Evolutionary conservation across 2,797 vertebrate species (phyloP).

Genomic region (Silurus aristotelis): DNA sequence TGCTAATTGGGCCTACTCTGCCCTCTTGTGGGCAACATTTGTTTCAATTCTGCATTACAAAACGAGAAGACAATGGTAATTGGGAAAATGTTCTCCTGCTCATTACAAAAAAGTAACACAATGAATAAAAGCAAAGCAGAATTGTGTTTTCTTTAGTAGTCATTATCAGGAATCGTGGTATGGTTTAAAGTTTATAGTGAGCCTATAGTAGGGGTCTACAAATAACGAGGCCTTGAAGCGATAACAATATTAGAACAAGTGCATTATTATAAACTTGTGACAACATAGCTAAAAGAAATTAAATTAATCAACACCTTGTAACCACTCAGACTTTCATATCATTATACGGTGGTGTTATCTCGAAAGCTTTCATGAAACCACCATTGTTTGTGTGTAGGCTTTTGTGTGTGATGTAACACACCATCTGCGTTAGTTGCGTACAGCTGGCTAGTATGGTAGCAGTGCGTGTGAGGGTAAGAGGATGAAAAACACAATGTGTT

Average conservation of each 20-base stretch:
- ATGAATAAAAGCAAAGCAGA: not conserved
- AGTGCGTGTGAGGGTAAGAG: constrained; percentile 13
- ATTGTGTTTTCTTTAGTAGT: not conserved
- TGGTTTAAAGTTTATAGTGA: not conserved
- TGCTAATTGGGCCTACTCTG: constrained; percentile 31
- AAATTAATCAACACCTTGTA: not conserved
- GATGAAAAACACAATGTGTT: not conserved
- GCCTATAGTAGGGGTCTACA: not conserved
- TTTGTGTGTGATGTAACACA: constrained; percentile 32
- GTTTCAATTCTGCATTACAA: not conserved
- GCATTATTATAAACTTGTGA: not conserved
- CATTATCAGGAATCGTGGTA: not conserved
- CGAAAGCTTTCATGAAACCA: constrained; percentile 4
- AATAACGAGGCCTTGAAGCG: too few species aligned
- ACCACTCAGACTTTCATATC: not conserved
- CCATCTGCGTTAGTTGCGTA: constrained; percentile 42
- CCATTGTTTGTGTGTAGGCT: constrained; percentile 10
- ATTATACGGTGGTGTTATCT: not conserved
- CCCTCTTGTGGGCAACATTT: constrained; percentile 52
- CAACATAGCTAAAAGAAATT: not conserved
- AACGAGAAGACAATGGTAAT: not conserved
- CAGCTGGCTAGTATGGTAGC: constrained; percentile 33
- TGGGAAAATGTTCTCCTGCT: not conserved
- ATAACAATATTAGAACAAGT: not conserved
- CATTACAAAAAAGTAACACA: not conserved